Evolutionary conservation across 2,113 vertebrate genomes (phyloP), one percentile per base, ranked within the genome.

Genomic region (Machaerirhynchus nigripectus): DNA sequence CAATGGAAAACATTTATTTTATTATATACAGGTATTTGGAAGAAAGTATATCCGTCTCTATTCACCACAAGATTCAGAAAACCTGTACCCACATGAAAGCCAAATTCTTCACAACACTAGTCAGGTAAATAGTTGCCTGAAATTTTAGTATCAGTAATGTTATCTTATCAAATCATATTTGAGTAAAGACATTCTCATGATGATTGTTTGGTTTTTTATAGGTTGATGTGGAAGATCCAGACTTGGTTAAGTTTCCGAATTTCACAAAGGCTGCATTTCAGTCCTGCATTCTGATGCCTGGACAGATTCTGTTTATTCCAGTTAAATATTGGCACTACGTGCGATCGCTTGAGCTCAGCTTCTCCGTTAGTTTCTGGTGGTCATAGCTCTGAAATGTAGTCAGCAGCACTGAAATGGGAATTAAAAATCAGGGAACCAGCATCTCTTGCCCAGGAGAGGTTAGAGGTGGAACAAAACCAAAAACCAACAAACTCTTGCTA

Each of bases 281-380:
- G 73, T 99, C 99, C 74, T 99, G 99, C 65, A 21, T 99, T 87
- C 97, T 99, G 53, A 95, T 84, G 49, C 99, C 99, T 4, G 99
- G 99, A n/a, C 98, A 99, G 30, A 97, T 99, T 77, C 98, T 99
- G 22, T 99, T 99, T 92, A 99, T 99, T 90, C 99, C 99, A 0
- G 98, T 98, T 18, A 98, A 95, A 52, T 97, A 99, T 30, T 99
- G 99, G 99, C 99, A 99, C 84, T 99, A 99, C 0, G 98, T 99
- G 60, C 98, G 98, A 33, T 98, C 99, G 0, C 96, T 99, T 39
- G 98, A 99, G 82, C 97, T 98, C 90, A 99, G 99, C 97, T 99
- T 99, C 93, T 99, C 99, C 0, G 98, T 99, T 96, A 99, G 99
- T 93, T 99, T 99, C 97, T 99, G 99, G 99, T 99, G 99, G 99